phyloP scores from a whole-genome alignment of 30 jellyfish, hydroid and myxozoan species.

The Hydractinia symbiolongicarpus region DNA sequence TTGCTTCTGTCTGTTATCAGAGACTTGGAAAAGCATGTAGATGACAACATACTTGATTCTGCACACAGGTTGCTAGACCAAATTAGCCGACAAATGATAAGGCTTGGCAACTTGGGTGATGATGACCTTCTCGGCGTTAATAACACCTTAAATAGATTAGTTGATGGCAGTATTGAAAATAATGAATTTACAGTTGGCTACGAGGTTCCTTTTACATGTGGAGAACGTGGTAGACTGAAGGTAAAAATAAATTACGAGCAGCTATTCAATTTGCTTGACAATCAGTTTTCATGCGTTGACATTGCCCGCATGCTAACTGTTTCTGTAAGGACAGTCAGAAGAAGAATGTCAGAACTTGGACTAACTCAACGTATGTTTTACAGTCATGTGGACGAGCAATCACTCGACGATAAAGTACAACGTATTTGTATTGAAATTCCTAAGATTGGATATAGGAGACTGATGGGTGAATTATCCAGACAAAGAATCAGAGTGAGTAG shows the following conservation, averaged over 20 bases:
- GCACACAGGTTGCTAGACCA: background rate
- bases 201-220: background rate
- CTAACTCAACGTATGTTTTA: background rate
- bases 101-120: background rate
- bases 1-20: no score
- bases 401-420: conserved; percentile 9
- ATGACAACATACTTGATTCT: conserved; percentile 1
- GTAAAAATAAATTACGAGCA: background rate
- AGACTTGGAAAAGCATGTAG: background rate
- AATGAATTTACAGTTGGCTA: background rate
- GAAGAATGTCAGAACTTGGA: conserved; percentile 28
- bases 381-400: background rate
- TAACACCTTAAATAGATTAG: background rate
- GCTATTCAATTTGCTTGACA: background rate
- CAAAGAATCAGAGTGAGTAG: conserved; percentile 35
- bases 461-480: conserved; percentile 39
- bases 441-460: conserved; percentile 49
- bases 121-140: background rate
- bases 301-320: conserved; percentile 4
- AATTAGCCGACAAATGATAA: conserved; percentile 3
- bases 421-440: conserved; percentile 25
- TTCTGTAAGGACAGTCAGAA: conserved; percentile 4
- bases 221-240: conserved; percentile 3
- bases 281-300: background rate
- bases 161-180: background rate